Percentiles rank a stretch among this genome's conserved stretches.
Evolutionary conservation across 1,140 invertebrate species (phyloP).

Genomic region (Dryas iulia): DNA sequence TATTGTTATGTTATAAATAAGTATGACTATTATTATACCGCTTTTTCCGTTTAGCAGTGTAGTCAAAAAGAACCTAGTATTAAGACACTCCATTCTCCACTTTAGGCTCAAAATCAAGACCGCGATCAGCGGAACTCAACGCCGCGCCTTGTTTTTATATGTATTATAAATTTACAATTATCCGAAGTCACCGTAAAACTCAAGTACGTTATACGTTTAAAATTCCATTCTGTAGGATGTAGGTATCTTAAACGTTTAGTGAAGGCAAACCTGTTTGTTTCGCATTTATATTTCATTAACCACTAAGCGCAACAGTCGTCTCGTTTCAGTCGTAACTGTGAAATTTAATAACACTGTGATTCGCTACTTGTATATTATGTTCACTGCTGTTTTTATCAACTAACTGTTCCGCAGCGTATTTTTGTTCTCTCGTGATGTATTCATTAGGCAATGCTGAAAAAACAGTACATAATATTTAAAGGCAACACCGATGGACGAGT

Average conservation of each 20-base stretch:
- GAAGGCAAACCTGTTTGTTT: conserved; percentile 24
- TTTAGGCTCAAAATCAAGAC: too few relatives aligned
- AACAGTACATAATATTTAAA: conserved; percentile 26
- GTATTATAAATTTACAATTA: too few relatives aligned
- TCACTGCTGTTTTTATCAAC: conserved; percentile 5
- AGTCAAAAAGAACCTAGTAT: too few relatives aligned
- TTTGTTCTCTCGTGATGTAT: conserved; percentile 13
- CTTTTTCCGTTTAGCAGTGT: too few relatives aligned
- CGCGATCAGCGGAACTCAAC: too few relatives aligned
- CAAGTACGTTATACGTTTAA: conserved; percentile 8
- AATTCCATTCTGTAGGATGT: conserved; percentile 16
- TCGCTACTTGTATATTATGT: not conserved
- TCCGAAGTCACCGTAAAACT: not conserved
- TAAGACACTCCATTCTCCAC: too few relatives aligned
- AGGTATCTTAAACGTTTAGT: conserved; percentile 13
- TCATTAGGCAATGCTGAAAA: conserved; percentile 37
- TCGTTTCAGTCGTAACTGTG: not conserved
- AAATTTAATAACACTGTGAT: not conserved
- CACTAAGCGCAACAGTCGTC: not conserved
- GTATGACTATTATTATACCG: too few relatives aligned
- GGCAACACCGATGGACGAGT: conserved; percentile 24
- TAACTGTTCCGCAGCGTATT: conserved; percentile 14
- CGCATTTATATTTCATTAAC: conserved; percentile 9
- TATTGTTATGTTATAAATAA: too few relatives aligned
- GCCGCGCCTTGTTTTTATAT: too few relatives aligned